Base-by-base conservation (phyloP, 1,140 invertebrate species). In the Ptiloglossa arizonensis region DNA sequence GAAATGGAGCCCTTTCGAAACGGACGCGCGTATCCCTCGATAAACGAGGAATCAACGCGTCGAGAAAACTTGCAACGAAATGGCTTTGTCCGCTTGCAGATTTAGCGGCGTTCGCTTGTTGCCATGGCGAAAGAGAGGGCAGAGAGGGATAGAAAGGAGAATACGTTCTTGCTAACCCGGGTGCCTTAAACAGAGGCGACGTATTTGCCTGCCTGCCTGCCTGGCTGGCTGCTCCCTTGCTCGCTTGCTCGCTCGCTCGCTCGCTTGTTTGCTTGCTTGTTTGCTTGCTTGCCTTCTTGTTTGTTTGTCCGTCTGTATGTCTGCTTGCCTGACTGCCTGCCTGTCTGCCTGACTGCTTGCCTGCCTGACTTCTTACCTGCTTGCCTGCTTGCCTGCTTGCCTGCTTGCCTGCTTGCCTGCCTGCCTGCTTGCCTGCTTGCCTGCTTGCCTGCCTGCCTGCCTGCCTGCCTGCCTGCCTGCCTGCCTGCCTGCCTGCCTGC, bases 101-200 rank as follows among this genome's bases (percentile, higher is more conserved):
- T 62, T 71, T 71, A 71, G 32, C 56, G 57, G 44, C 56, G 68
- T 63, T 70, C 59, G 15, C 27, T 59, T 50, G 68, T 74, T 75
- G 48, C 66, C 60, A 67, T 67, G 50, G 52, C 60, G 41, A 56
- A 66, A 22, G 50, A 56, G 44, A 2, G 29, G 15, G 38, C 50
- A 19, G 24, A 38, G 15, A 72, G 35, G 29, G 24, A 71, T 46
- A 80, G 59, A 68, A 59, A 64, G 50, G 68, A 50, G 54, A n/a
- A 56, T 22, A 27, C 69, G 35, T 71, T 72, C 68, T 66, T 62
- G 38, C 46, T 50, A 67, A 67, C 66, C 73, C 32, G 70, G 44
- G 56, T 54, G 78, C 71, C 78, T 62, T 64, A 38, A 59, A 76
- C 50, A 46, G 27, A 46, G 41, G 44, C 70, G 54, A 80, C 78